phyloP scores from a whole-genome alignment of 2,797 vertebrate species.

The Gallinago solitaria region DNA sequence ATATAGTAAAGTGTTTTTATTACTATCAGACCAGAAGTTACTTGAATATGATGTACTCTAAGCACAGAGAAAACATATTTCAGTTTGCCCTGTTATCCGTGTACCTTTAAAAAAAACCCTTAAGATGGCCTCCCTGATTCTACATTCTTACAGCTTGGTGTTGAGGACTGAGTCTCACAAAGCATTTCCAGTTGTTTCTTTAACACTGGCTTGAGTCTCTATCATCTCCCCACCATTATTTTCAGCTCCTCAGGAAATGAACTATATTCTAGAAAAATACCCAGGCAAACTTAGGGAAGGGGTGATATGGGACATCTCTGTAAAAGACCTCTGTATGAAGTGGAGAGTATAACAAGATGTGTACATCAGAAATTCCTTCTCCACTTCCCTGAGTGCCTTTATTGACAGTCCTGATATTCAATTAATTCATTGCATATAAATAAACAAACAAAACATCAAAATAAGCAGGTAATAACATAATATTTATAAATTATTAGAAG shows the following conservation, averaged over 20 bases:
- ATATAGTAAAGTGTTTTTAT: rapidly evolving
- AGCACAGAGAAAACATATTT: neutral
- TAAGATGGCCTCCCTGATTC: neutral
- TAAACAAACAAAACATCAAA: neutral
- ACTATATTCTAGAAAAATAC: neutral
- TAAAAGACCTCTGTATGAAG: neutral
- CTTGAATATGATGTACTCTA: neutral
- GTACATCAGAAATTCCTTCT: neutral
- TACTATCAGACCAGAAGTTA: neutral
- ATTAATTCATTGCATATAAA: neutral
- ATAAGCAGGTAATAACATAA: neutral
- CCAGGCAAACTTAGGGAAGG: neutral
- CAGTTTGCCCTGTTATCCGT: neutral
- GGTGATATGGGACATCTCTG: neutral
- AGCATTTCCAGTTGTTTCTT: neutral
- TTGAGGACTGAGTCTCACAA: neutral
- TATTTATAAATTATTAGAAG: neutral
- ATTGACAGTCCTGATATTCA: neutral
- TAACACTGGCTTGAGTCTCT: neutral
- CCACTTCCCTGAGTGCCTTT: neutral
- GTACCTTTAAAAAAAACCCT: neutral
- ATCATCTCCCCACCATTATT: neutral
- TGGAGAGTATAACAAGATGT: rapidly evolving
- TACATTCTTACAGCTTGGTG: neutral
- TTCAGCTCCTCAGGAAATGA: neutral